Base-by-base conservation (phyloP, 2,888 invertebrate species). In the Meandrusa payeni region DNA sequence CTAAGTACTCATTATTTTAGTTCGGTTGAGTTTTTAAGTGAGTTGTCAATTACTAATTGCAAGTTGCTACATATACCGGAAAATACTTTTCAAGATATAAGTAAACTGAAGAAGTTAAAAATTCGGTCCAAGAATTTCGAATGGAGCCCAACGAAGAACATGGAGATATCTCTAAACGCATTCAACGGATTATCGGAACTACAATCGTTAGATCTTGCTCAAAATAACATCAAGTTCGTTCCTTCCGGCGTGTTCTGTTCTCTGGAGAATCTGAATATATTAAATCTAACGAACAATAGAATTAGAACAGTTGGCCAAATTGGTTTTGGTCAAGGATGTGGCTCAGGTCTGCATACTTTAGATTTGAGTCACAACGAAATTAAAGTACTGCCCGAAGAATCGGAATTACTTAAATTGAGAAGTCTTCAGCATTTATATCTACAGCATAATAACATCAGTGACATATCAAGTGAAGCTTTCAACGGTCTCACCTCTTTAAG, bases 231-330 rank as follows among this genome's bases (percentile, higher is more conserved):
- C 53, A 91, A 94, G 59, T 91, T 92, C 52, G 75, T 96, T 68
- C 95, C 96, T 28, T 93, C 93, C 56, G 93, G 92, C 60, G 91
- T 92, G 51, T 93, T 96, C 71, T 96, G 96, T 79, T 91, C 92
- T 29, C 79, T 96, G 68, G 91, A 92, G 59, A 95, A 93, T 76
- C 88, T 96, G 47, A 94, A 94, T 73, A 90, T 93, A 52, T 83
- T 97, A 37, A 97, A 97, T 88, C 88, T 97, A 64, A 96, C 96
- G 36, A 89, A 92, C 54, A 97, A 97, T 82, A 92, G 93, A 62
- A 91, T 97, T 54, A 91, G 92, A 54, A 93, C 93, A 52, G 90
- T 95, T 3, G 93, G 93, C 52, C 91, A 93, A 59, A 88, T 96
- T 51, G 95, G 95, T 33, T 92, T 95, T 61, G 86, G 87, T 47